Base-by-base conservation (phyloP, 1,140 invertebrate genomes). In the Arctopsyche grandis region DNA sequence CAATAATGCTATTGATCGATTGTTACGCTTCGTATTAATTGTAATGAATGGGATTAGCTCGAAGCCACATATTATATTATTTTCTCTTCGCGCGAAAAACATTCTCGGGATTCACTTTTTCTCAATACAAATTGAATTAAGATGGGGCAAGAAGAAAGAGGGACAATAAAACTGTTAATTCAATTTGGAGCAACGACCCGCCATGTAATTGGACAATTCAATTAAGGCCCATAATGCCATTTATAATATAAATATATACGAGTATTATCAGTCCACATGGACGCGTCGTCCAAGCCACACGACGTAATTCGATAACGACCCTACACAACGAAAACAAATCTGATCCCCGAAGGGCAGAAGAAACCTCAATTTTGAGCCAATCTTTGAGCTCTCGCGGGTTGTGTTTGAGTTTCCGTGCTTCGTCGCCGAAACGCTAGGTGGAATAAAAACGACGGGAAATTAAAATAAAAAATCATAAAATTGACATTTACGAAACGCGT, bases 181-280 rank as follows among this genome's bases (percentile, higher is more conserved):
- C 71, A 82, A 82, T 82, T 82, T 82, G 74, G 81, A 73, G 71
- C 81, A 82, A 76, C 81, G 81, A 80, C 79, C 81, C 48, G 74
- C 71, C 63, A 24, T 77, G 75, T 82, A 82, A 82, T 82, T 82
- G 81, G 81, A 82, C 81, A 82, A 82, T 82, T 82, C 73, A 82
- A 82, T 82, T 82, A 82, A 77, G 81, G 81, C 76, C 60, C 75
- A 79, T 79, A 78, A 82, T 82, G 81, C 78, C 81, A 26, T 76
- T 76, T 76, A 76, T 76, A 76, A 63, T 76, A 76, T 66, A 22
- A 22, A 66, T 76, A 74, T 56, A 76, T 63, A 76, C 24, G 74
- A 63, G 58, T 29, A 63, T 76, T 52, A 76, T 76, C 74, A 76
- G 74, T 76, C 56, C 74, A 76, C 74, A 63, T 63, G 74, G 52